Base-by-base conservation (phyloP, 2,888 invertebrate genomes). In the Acronicta aceris region DNA sequence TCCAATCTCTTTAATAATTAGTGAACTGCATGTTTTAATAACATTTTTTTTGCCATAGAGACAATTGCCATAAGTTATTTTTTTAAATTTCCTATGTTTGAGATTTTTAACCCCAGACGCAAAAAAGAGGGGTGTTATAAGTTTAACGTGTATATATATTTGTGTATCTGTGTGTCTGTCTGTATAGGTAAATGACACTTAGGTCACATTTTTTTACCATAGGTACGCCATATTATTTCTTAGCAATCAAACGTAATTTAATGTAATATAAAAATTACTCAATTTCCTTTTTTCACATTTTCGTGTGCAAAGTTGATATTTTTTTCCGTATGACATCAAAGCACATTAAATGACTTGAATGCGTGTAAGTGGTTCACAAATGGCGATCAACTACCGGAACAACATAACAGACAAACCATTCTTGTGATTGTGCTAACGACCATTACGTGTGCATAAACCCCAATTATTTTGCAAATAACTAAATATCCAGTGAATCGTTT, bases 321-420 rank as follows among this genome's bases (percentile, higher is more conserved):
- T 58, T 21, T 60, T 66, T 67, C 21, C 17, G 27, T 51, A 56
- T 57, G 42, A 51, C 45, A 45, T 61, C 54, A 57, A 67, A 61
- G 57, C 47, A 61, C 51, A 74, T 78, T 75, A 53, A 54, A 59
- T 72, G 43, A 57, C 38, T 68, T 63, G 45, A 74, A 68, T 67
- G 71, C 63, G 65, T 66, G 50, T 70, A 78, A 77, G 61, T 69
- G 71, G 55, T 76, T 57, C 36, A 60, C 58, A 70, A 74, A 62
- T 71, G 59, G 54, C 45, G 51, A 60, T 52, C 71, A 78, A 70
- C 68, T 61, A 76, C 61, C 77, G 78, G 77, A 79, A 78, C 78
- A 65, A 38, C 13, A 59, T 57, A 65, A 65, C 76, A 59, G 48
- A 65, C 65, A 64, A 68, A 55, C 61, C 45, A 59, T 62, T 70